A percentile compares a stretch with the other conserved stretches of the same genome.
These are phyloP conservation scores for Schizothorax lantsangensis DNA, from an alignment of 2,797 vertebrate species.

Conservation along the genomic window DNA sequence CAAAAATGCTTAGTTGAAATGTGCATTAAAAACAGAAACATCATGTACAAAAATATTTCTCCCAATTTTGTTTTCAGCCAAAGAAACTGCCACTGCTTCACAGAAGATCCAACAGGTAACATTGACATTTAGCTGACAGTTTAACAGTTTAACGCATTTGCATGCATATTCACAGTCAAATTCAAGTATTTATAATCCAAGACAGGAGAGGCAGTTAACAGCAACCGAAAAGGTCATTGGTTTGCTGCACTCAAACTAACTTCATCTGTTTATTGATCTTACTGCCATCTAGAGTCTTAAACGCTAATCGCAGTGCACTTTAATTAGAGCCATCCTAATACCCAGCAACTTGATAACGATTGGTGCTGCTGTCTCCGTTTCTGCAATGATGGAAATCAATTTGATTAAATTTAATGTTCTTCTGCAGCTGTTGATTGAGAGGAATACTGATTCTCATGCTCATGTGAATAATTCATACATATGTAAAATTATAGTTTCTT, in stretches of 20 bases:
- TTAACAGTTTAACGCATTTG: neutral
- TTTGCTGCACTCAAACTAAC: neutral
- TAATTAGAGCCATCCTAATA: neutral
- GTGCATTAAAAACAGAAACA: neutral
- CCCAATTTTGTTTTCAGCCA: constrained; percentile 19
- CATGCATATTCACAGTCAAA: neutral
- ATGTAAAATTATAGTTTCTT: neutral
- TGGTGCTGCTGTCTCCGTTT: neutral
- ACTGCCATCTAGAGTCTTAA: constrained; percentile 41
- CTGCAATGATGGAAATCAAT: constrained; percentile 16
- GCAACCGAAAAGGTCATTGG: neutral
- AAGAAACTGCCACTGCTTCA: constrained; percentile 39
- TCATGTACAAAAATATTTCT: neutral
- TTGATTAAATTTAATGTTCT: neutral
- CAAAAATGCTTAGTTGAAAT: neutral
- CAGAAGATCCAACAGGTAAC: constrained; percentile 43
- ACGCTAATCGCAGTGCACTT: neutral
- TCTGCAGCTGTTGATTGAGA: constrained; percentile 27
- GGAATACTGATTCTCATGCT: constrained; percentile 33
- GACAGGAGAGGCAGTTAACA: neutral
- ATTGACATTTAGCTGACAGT: neutral
- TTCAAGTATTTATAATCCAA: neutral
- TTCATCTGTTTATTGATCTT: constrained; percentile 10
- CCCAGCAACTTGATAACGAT: neutral
- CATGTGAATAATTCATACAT: constrained; percentile 22